Evolutionary conservation across 2,797 vertebrate species (phyloP), one percentile per base, ranked within the genome.

Genomic region (Nothura maculosa): DNA sequence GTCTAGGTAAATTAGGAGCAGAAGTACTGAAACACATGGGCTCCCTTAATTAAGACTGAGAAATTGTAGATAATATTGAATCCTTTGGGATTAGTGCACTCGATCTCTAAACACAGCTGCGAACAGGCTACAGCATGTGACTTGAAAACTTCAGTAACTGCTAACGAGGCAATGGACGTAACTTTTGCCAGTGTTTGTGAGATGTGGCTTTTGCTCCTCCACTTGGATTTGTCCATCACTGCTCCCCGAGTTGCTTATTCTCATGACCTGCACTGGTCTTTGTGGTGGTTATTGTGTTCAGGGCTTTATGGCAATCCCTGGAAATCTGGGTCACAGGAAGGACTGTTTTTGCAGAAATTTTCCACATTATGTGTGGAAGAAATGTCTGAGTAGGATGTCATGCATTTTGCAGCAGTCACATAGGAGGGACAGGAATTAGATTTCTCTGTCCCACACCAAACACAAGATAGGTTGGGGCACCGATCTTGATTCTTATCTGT

Each of bases 331-430:
- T 10, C 30, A 11, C 42, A 45, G 34, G 22, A 27, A 30, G 4
- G 63, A 32, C 18, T 1, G 0, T 19, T 72, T 36, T 20, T 25
- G 42, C 36, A 45, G 36, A n/a, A n/a, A n/a, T n/a, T n/a, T n/a
- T n/a, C n/a, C n/a, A n/a, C n/a, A n/a, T n/a, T 4, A 7, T 0
- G 0, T n/a, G 19, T n/a, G 30, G 34, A 14, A 42, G 28, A 50
- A 68, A 7, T 9, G 12, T 9, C 32, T 72, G 0, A 2, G 22
- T 27, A 34, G 21, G 28, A 38, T 42, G 30, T 20, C 0, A 0
- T 27, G 40, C 10, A 4, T 20, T 32, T 47, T 52, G 55, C 20
- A 1, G 54, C 10, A 58, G 45, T 18, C n/a, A 5, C 0, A 3
- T 8, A 4, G 22, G 2, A 30, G 47, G 75, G 30, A 9, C 12